A percentile compares a stretch with the other conserved stretches of the same genome.
phyloP scores from a whole-genome alignment of 2,797 vertebrate genomes.

The Loris lydekkerianus region DNA sequence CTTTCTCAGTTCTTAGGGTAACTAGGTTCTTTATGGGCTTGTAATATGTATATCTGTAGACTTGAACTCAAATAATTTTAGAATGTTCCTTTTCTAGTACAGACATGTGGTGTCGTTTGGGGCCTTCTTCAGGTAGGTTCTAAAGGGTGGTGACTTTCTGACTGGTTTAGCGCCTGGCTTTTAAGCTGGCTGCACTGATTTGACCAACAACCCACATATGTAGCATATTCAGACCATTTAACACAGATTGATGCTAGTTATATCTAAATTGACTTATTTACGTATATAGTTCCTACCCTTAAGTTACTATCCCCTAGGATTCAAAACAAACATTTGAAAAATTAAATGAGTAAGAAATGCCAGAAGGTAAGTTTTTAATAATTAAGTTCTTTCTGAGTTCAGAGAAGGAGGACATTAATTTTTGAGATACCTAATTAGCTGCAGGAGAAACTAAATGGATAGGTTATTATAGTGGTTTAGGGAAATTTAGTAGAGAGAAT shows the following conservation, averaged over 20 bases:
- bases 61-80: not conserved
- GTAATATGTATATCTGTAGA: not conserved
- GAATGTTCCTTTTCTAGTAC: not conserved
- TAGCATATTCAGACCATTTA: slow-evolving; percentile 51
- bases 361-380: slow-evolving; percentile 60
- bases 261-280: slow-evolving; percentile 38
- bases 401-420: slow-evolving; percentile 24
- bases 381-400: slow-evolving; percentile 61
- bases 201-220: not conserved
- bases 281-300: slow-evolving; percentile 8
- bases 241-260: slow-evolving; percentile 40
- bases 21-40: not conserved
- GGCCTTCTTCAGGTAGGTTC: not conserved
- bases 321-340: slow-evolving; percentile 63
- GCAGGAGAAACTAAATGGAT: not conserved
- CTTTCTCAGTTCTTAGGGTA: not conserved
- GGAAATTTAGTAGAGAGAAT: not conserved
- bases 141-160: not conserved
- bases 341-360: slow-evolving; percentile 55
- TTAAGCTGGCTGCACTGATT: not conserved
- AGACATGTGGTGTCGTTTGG: not conserved
- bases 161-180: not conserved
- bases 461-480: not conserved
- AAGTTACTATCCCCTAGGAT: slow-evolving; percentile 43
- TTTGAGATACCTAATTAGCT: slow-evolving; percentile 56